These are phyloP conservation scores for Colletes latitarsis DNA, from an alignment of 1,140 invertebrate species.

Conservation along the genomic window DNA sequence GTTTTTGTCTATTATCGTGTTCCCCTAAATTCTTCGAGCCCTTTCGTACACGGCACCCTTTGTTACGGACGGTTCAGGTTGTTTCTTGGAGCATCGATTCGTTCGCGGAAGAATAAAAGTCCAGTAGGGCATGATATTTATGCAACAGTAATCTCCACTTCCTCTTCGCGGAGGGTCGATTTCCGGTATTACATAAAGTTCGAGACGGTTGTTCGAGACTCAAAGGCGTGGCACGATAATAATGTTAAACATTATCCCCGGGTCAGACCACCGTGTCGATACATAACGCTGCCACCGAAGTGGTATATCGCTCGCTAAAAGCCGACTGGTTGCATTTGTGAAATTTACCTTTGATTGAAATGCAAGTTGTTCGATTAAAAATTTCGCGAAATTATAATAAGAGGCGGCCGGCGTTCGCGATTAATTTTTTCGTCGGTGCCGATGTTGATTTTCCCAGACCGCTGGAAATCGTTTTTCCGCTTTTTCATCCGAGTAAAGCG, in stretches of 20 bases:
- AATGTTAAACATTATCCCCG: constrained; percentile 57
- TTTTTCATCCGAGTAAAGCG: constrained; percentile 16
- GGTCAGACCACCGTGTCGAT: constrained; percentile 30
- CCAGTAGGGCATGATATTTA: constrained; percentile 38
- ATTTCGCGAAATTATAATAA: constrained; percentile 37
- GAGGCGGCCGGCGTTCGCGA: background rate
- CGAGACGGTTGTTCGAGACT: constrained; percentile 32
- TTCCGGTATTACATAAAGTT: constrained; percentile 61
- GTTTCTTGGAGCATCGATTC: background rate
- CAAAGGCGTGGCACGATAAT: constrained; percentile 45
- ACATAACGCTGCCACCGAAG: background rate
- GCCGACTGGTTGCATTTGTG: background rate
- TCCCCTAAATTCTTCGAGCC: background rate
- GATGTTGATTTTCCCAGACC: constrained; percentile 53
- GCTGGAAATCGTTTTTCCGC: constrained; percentile 31
- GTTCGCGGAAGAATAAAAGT: background rate
- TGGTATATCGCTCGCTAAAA: background rate
- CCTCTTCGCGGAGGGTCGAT: constrained; percentile 53
- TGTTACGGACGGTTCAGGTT: background rate
- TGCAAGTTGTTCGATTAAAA: constrained; percentile 11
- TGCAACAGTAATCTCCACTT: constrained; percentile 58
- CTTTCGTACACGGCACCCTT: background rate
- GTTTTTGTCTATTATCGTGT: too few species aligned
- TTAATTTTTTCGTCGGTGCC: constrained; percentile 13
- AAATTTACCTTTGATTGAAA: constrained; percentile 27